Evolutionary conservation across 2,113 vertebrate genomes (phyloP).

Genomic region (Pelodiscus sinensis): DNA sequence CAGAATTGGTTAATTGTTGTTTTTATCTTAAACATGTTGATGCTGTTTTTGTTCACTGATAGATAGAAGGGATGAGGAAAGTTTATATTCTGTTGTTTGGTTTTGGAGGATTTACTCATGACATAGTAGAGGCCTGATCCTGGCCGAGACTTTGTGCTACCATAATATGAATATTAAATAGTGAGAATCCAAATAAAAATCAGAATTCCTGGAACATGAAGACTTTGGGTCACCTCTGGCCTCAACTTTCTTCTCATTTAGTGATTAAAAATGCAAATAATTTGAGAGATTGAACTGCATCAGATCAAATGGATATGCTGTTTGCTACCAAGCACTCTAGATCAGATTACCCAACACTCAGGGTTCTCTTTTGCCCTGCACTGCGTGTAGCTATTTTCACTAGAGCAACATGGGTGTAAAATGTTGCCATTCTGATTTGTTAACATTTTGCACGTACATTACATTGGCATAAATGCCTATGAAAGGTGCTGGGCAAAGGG

Average conservation of each 20-base stretch:
- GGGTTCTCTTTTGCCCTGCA: background rate
- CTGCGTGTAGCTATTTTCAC: background rate
- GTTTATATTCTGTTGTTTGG: constrained; percentile 34
- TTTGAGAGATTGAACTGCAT: constrained; percentile 16
- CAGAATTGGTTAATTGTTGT: background rate
- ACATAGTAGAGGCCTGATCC: constrained; percentile 2
- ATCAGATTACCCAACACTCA: background rate
- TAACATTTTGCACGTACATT: background rate
- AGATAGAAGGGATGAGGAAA: background rate
- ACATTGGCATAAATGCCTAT: background rate
- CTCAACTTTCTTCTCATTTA: background rate
- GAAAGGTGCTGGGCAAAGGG: background rate
- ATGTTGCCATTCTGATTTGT: background rate
- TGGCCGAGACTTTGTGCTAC: constrained; percentile 16
- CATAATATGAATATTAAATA: background rate
- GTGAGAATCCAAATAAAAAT: background rate
- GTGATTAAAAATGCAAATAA: background rate
- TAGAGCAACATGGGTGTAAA: background rate
- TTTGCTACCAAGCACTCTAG: background rate
- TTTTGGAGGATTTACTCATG: constrained; percentile 27
- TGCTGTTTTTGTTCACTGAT: constrained; percentile 34
- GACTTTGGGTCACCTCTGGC: background rate
- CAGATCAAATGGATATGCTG: background rate
- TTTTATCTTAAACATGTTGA: constrained; percentile 36
- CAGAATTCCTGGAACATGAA: background rate